These are phyloP conservation scores for Brachionus manjavacas DNA, from an alignment of 1,140 invertebrate genomes.

Conservation along the genomic window DNA sequence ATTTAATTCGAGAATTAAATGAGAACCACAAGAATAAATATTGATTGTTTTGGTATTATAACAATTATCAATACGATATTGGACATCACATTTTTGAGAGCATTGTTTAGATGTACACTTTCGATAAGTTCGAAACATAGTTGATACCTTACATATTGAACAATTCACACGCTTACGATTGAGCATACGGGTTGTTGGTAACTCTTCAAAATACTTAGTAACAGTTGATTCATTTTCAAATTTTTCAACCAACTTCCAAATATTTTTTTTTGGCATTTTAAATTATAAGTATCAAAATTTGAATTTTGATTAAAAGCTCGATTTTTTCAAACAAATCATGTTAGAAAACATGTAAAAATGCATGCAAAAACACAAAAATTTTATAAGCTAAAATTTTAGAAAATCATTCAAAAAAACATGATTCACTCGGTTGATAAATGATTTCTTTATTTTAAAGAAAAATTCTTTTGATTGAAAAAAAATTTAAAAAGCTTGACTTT, in stretches of 20 bases:
- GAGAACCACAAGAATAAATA: background rate
- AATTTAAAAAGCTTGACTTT: too few relatives aligned
- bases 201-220: too few relatives aligned
- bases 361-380: background rate
- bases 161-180: too few relatives aligned
- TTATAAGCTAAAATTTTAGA: background rate
- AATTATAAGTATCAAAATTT: too few relatives aligned
- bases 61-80: background rate
- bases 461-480: background rate
- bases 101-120: background rate
- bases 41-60: background rate
- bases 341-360: too few relatives aligned
- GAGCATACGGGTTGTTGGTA: too few relatives aligned
- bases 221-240: too few relatives aligned
- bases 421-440: background rate
- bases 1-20: background rate
- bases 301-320: too few relatives aligned
- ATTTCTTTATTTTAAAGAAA: background rate
- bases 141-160: background rate
- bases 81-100: background rate
- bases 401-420: background rate
- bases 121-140: background rate
- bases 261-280: too few relatives aligned
- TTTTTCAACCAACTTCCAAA: background rate
- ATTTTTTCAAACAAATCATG: too few relatives aligned